Conservation (phyloP, 2,797 vertebrate species). For the Cirrhinus mrigala region DNA sequence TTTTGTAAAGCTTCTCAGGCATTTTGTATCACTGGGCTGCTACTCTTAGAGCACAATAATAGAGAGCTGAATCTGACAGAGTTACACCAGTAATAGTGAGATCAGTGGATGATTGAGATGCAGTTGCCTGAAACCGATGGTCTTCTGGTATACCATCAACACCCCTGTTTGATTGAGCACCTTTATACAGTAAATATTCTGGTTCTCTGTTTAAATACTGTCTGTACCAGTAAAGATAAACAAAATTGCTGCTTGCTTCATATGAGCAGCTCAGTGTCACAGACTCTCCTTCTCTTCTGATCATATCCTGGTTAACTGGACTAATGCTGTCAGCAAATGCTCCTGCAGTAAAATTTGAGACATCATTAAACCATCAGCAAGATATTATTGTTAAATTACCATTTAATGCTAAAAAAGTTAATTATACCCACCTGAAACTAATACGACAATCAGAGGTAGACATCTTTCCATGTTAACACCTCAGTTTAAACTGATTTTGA, state of each 20-base stretch:
- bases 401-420: not conserved
- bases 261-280: conserved; percentile 34
- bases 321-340: not conserved
- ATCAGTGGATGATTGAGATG: conserved; percentile 1
- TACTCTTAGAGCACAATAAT: not conserved
- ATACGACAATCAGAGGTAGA: not conserved
- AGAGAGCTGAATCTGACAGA: too few species aligned
- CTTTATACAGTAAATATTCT: too few species aligned
- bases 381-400: not conserved
- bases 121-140: too few species aligned
- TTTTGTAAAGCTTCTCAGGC: conserved; percentile 36
- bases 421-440: not conserved
- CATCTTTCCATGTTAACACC: not conserved
- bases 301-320: not conserved
- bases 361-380: not conserved
- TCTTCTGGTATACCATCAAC: too few species aligned
- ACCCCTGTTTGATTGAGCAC: too few species aligned
- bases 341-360: not conserved
- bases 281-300: not conserved
- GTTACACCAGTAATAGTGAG: too few species aligned
- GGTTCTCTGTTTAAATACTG: too few species aligned
- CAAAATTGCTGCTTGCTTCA: not conserved
- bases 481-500: not conserved
- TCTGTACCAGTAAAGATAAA: not conserved
- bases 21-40: conserved; percentile 28